Evolutionary conservation across 2,797 vertebrate genomes (phyloP).

Genomic region (Manis javanica): DNA sequence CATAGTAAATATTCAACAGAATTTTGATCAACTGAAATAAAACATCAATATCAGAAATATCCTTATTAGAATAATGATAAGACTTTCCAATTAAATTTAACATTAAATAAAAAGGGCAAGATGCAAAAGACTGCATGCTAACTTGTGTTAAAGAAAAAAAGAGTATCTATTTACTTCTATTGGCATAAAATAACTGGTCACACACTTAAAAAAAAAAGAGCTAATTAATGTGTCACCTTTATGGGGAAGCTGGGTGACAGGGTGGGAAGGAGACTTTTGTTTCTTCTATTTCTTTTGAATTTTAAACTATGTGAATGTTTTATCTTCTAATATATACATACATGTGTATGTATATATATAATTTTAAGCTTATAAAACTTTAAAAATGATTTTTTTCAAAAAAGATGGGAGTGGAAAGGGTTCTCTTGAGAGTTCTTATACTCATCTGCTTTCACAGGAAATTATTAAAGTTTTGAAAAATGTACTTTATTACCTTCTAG

Average conservation of each 20-base stretch:
- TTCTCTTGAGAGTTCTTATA: neutral
- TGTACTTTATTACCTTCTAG: neutral
- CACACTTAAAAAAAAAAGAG: neutral
- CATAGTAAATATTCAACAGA: neutral
- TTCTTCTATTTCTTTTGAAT: neutral
- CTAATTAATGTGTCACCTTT: neutral
- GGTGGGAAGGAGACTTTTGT: neutral
- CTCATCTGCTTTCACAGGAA: neutral
- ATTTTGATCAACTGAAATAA: neutral
- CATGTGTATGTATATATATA: neutral
- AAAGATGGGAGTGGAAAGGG: neutral
- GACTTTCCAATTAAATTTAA: slow-evolving; percentile 20
- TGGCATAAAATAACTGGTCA: neutral
- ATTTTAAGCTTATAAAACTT: neutral
- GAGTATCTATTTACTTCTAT: neutral
- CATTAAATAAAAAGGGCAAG: neutral
- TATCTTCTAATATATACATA: neutral
- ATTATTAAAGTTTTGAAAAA: slow-evolving; percentile 10
- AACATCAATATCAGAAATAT: neutral
- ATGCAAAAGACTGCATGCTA: neutral
- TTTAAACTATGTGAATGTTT: neutral
- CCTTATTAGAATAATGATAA: neutral
- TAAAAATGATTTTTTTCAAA: neutral
- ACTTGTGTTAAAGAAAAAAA: neutral
- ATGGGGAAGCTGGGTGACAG: neutral